Evolutionary conservation across 2,113 vertebrate species (phyloP).

Genomic region (Tauraco erythrolophus): DNA sequence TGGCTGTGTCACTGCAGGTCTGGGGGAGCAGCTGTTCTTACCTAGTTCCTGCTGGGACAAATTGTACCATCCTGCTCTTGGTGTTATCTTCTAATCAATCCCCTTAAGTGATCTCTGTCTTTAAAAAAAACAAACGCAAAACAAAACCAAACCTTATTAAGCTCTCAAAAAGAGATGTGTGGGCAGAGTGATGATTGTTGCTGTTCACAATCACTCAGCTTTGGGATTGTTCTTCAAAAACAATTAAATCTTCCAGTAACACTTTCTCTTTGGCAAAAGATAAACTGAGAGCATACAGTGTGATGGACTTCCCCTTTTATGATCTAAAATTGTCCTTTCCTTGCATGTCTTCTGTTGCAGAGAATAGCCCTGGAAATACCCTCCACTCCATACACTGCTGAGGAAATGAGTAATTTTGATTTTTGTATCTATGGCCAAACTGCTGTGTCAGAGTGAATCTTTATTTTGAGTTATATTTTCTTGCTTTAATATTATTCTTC

Average conservation of each 20-base stretch:
- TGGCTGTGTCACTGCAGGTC: too few relatives aligned
- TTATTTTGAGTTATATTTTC: background rate
- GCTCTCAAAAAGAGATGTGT: background rate
- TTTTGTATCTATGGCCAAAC: background rate
- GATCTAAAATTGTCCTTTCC: background rate
- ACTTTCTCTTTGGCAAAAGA: background rate
- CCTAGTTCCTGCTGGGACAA: background rate
- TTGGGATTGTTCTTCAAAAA: background rate
- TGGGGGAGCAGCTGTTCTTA: background rate
- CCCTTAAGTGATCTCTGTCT: background rate
- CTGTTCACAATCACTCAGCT: background rate
- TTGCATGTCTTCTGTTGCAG: background rate
- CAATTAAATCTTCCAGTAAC: background rate
- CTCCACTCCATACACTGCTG: accelerated
- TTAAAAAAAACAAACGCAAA: background rate
- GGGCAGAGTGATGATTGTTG: background rate
- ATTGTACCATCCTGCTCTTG: background rate
- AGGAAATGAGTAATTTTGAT: background rate
- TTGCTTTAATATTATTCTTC: background rate
- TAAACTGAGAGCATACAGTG: background rate
- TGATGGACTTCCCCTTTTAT: background rate
- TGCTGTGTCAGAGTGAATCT: background rate
- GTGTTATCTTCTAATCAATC: background rate
- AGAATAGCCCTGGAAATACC: background rate
- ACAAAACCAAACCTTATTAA: background rate